phyloP scores from a whole-genome alignment of 2,113 vertebrate genomes.

The Pardalotus punctatus region DNA sequence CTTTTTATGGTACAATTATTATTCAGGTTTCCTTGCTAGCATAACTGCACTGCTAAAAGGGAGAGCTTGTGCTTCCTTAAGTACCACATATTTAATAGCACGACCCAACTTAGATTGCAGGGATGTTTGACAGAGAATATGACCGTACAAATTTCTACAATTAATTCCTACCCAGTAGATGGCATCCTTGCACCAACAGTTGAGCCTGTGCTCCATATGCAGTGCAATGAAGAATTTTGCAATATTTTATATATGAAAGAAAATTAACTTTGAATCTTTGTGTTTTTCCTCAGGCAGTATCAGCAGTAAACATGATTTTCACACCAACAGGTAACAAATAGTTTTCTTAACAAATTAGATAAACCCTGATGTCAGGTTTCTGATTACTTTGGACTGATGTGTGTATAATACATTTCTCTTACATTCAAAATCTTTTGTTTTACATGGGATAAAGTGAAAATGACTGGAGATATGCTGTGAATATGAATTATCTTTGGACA shows the following conservation, averaged over 20 bases:
- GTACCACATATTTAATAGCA: background rate
- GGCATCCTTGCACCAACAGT: constrained; percentile 54
- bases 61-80: background rate
- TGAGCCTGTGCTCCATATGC: background rate
- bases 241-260: constrained; percentile 65
- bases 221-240: background rate
- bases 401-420: constrained; percentile 13
- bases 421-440: constrained; percentile 27
- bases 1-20: background rate
- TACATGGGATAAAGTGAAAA: constrained; percentile 23
- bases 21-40: constrained; percentile 3
- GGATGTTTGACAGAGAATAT: background rate
- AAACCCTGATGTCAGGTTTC: constrained; percentile 58
- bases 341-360: constrained; percentile 71
- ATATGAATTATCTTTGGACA: background rate
- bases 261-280: constrained; percentile 70
- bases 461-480: background rate
- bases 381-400: constrained; percentile 24
- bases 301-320: constrained; percentile 67
- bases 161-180: constrained; percentile 57
- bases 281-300: constrained; percentile 59
- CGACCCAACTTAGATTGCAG: background rate
- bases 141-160: background rate
- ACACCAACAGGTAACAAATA: constrained; percentile 68
- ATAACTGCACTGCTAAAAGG: background rate